phyloP scores from a whole-genome alignment of 2,113 vertebrate species.

The Odontophorus gujanensis region DNA sequence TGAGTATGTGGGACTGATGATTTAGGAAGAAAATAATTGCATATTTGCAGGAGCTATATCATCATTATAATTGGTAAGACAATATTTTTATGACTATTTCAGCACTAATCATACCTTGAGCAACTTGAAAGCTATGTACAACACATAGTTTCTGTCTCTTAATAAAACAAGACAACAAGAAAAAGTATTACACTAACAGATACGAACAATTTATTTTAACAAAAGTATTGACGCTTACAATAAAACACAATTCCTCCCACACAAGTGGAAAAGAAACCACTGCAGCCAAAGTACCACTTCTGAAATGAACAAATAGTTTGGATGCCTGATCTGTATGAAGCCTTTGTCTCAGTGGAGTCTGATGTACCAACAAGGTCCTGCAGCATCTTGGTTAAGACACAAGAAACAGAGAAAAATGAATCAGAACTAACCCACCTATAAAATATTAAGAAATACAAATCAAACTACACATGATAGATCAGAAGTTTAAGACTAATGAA shows the following conservation, averaged over 20 bases:
- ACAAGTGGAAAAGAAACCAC: constrained; percentile 20
- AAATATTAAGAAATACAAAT: constrained; percentile 34
- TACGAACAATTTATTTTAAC: constrained; percentile 67
- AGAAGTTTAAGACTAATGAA: neutral
- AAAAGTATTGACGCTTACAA: constrained; percentile 56
- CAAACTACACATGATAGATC: neutral
- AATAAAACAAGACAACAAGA: constrained; percentile 56
- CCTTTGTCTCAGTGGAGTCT: constrained; percentile 58
- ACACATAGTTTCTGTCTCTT: constrained; percentile 1
- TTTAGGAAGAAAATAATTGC: constrained; percentile 18
- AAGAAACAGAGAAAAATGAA: constrained; percentile 9
- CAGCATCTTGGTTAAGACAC: constrained; percentile 17
- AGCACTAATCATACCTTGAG: constrained; percentile 56
- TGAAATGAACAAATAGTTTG: constrained; percentile 57
- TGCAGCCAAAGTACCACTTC: constrained; percentile 53
- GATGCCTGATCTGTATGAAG: constrained; percentile 56
- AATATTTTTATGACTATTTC: constrained; percentile 54
- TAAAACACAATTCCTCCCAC: constrained; percentile 63
- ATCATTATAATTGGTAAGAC: constrained; percentile 45
- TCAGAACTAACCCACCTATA: neutral
- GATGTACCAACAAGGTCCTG: constrained; percentile 23
- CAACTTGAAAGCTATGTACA: constrained; percentile 36
- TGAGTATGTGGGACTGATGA: neutral
- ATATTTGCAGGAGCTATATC: constrained; percentile 42
- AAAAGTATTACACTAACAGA: constrained; percentile 45